Percentiles rank a stretch among this genome's conserved stretches.
phyloP scores from a whole-genome alignment of 1,140 invertebrate genomes.

The Saxidomus purpurata region DNA sequence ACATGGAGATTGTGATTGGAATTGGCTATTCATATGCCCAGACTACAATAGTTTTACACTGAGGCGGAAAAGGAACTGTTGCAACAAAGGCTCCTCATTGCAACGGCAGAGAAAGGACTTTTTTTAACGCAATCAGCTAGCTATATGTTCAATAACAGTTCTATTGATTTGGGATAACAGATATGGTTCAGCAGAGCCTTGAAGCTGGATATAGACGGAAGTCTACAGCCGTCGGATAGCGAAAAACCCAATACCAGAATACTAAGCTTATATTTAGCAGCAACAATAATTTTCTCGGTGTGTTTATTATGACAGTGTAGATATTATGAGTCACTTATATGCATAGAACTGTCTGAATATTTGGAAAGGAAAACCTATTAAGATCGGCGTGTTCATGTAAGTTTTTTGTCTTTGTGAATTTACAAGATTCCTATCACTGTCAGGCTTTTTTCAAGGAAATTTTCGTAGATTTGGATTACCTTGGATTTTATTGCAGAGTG shows the following conservation, averaged over 20 bases:
- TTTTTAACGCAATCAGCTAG: too few species aligned
- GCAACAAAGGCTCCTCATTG: not conserved
- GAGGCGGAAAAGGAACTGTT: not conserved
- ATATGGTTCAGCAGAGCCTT: not conserved
- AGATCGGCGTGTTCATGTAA: not conserved
- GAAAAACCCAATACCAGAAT: not conserved
- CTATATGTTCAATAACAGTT: constrained; percentile 8
- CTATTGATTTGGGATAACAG: not conserved
- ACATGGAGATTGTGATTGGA: not conserved
- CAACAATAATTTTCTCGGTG: not conserved
- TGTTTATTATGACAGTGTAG: constrained; percentile 30
- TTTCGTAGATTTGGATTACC: not conserved
- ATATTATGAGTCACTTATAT: constrained; percentile 17
- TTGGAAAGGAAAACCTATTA: not conserved
- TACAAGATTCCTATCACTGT: not conserved
- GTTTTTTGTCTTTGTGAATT: constrained; percentile 12
- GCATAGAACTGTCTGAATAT: not conserved
- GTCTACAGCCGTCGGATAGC: not conserved
- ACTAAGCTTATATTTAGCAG: not conserved
- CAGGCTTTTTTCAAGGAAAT: not conserved
- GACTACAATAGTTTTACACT: not conserved
- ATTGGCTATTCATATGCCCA: not conserved
- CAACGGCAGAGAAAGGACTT: not conserved
- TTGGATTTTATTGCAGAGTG: not conserved
- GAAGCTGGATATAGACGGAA: not conserved